Percentiles rank a stretch among this genome's conserved stretches.
phyloP scores from a whole-genome alignment of 2,797 vertebrate genomes.

The Meriones psammophilus region DNA sequence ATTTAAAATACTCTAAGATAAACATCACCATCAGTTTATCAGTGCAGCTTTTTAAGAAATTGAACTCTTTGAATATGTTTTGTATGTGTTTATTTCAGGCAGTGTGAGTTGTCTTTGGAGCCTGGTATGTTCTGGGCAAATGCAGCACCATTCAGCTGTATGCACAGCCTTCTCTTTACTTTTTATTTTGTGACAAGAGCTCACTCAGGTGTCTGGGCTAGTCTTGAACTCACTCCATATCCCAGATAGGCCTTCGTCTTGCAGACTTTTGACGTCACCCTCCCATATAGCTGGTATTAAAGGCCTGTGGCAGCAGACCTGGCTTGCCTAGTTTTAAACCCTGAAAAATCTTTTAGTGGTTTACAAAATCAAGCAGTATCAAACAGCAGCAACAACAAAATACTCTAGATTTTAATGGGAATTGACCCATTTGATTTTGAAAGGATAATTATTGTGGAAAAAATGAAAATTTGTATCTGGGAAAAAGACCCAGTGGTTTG shows the following conservation, averaged over 20 bases:
- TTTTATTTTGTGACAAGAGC: neutral
- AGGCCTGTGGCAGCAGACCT: neutral
- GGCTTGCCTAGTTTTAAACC: neutral
- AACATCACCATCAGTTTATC: neutral
- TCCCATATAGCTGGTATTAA: neutral
- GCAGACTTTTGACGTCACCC: neutral
- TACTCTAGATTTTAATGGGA: slow-evolving; percentile 32
- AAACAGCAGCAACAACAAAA: neutral
- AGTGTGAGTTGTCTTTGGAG: neutral
- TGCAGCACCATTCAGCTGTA: neutral
- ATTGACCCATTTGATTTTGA: slow-evolving; percentile 56
- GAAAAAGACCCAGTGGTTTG: neutral
- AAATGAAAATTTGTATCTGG: slow-evolving; percentile 28
- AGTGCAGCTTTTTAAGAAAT: neutral
- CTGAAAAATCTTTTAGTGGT: slow-evolving; percentile 14
- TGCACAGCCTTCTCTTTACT: neutral
- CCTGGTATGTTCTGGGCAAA: neutral
- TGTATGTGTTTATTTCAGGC: neutral
- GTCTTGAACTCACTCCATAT: neutral
- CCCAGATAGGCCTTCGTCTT: neutral
- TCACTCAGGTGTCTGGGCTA: neutral
- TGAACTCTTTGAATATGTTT: neutral
- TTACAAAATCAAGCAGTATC: neutral
- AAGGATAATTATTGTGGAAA: slow-evolving; percentile 7
- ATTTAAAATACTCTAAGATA: slow-evolving; percentile 37